Evolutionary conservation across 2,797 vertebrate genomes (phyloP).

Genomic region (Synanceia verrucosa): DNA sequence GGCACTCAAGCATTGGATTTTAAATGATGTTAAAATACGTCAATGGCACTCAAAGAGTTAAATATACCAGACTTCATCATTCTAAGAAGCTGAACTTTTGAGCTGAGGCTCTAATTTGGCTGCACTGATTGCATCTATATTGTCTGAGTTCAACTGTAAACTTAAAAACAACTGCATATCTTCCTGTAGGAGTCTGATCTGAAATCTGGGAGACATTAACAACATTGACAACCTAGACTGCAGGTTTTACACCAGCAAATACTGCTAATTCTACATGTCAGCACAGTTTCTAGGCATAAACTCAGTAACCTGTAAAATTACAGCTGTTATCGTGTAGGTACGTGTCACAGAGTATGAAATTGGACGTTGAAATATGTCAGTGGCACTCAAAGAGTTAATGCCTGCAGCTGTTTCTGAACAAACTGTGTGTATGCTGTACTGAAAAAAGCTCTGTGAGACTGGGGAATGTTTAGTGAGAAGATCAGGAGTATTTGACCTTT

Average conservation of each 20-base stretch:
- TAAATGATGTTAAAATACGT: too few relatives aligned
- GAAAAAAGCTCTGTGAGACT: too few relatives aligned
- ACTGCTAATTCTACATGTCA: not conserved
- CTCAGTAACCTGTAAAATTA: not conserved
- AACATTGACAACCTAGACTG: not conserved
- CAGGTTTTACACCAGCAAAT: not conserved
- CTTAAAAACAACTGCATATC: not conserved
- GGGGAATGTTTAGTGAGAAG: too few relatives aligned
- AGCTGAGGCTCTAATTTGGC: not conserved
- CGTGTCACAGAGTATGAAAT: not conserved
- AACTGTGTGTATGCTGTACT: too few relatives aligned
- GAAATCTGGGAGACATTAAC: not conserved
- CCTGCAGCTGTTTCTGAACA: constrained; percentile 17
- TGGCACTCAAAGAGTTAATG: not conserved
- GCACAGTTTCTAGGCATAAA: not conserved
- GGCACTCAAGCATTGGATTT: too few relatives aligned
- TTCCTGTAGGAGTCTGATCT: not conserved
- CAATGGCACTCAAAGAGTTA: too few relatives aligned
- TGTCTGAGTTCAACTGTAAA: not conserved
- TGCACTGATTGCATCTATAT: not conserved
- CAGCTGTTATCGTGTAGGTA: not conserved
- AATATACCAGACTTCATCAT: not conserved
- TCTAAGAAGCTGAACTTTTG: too few relatives aligned
- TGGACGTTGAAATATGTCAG: too few relatives aligned
- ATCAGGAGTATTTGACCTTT: not conserved